These are phyloP conservation scores for Chaetura pelagica DNA, from an alignment of 2,113 vertebrate genomes.

Conservation along the genomic window DNA sequence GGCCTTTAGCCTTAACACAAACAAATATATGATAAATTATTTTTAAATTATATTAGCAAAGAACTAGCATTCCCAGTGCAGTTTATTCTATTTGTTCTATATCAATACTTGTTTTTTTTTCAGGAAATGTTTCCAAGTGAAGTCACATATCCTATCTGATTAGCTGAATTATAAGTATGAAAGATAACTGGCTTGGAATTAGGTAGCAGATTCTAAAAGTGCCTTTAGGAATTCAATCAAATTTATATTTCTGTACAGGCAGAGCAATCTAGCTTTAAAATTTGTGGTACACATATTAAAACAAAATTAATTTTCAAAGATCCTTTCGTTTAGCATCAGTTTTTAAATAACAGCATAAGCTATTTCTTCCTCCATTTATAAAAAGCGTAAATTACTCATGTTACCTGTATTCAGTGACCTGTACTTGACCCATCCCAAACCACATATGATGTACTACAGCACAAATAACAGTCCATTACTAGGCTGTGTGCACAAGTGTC, in stretches of 20 bases:
- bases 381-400: slow-evolving; percentile 58
- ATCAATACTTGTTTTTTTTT: neutral
- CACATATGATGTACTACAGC: slow-evolving; percentile 11
- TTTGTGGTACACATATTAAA: slow-evolving; percentile 22
- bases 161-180: neutral
- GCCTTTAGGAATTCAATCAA: slow-evolving; percentile 35
- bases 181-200: slow-evolving; percentile 15
- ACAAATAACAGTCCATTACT: slow-evolving; percentile 8
- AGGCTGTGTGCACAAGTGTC: neutral
- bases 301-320: slow-evolving; percentile 43
- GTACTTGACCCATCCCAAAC: slow-evolving; percentile 37
- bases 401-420: slow-evolving; percentile 65
- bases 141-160: neutral
- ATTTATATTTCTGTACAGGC: slow-evolving; percentile 3
- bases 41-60: neutral
- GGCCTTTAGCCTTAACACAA: neutral
- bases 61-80: neutral
- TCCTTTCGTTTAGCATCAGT: slow-evolving; percentile 42
- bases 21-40: neutral
- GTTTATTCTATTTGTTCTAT: neutral
- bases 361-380: slow-evolving; percentile 9
- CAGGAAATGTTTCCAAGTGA: slow-evolving; percentile 3
- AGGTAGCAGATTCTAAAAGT: slow-evolving; percentile 11
- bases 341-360: slow-evolving; percentile 46
- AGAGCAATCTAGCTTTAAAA: slow-evolving; percentile 51